Percentiles rank a stretch among this genome's conserved stretches.
Evolutionary conservation across 2,113 vertebrate genomes (phyloP).

Genomic region (Oncorhynchus clarkii): DNA sequence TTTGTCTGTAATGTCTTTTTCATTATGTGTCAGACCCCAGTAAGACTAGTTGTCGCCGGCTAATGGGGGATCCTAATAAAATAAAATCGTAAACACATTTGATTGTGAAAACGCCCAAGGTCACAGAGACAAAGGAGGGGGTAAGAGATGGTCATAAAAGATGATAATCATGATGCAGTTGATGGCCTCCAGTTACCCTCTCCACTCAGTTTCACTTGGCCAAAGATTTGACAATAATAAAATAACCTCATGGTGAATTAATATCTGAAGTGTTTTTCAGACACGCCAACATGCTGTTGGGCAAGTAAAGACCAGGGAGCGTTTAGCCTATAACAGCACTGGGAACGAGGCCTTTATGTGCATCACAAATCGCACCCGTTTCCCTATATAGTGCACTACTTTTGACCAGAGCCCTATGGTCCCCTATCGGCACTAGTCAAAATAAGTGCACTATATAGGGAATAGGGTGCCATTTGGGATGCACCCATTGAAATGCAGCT

Average conservation of each 20-base stretch:
- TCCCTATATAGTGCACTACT: no score
- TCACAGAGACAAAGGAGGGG: not conserved
- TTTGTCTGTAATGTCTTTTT: no score
- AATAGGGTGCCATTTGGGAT: no score
- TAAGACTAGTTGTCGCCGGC: no score
- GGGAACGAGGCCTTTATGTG: not conserved
- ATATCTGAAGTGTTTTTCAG: not conserved
- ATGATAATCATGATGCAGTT: not conserved
- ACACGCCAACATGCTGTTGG: constrained; percentile 16
- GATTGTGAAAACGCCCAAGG: no score
- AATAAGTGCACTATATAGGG: no score
- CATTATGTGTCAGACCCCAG: no score
- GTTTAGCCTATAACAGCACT: not conserved
- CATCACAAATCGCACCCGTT: no score
- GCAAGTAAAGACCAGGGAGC: not conserved
- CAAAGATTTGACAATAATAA: not conserved
- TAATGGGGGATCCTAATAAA: no score
- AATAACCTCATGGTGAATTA: not conserved
- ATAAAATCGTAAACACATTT: no score
- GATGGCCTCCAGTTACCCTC: not conserved
- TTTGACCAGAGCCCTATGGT: no score
- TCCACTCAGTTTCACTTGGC: not conserved
- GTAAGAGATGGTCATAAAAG: not conserved
- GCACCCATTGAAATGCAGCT: not conserved
- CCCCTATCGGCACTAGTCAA: no score